Conservation (phyloP, 2,797 vertebrate genomes). For the Microtus agrestis region DNA sequence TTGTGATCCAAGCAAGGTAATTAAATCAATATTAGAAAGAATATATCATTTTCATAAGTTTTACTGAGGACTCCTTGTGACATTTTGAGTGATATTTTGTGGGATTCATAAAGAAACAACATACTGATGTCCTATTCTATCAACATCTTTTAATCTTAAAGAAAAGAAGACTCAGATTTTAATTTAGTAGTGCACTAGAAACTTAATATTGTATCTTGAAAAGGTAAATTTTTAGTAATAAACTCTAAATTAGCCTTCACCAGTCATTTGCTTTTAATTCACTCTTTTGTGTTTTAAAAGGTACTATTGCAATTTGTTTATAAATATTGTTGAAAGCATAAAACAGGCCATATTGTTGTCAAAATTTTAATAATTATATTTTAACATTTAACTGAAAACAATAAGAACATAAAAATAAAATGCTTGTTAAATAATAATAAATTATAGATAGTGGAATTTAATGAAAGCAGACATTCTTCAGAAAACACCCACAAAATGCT, state of each 20-base stretch:
- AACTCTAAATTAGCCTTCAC: background rate
- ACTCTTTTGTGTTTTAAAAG: background rate
- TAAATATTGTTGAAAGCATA: background rate
- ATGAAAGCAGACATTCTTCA: background rate
- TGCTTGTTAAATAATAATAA: background rate
- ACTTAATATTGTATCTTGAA: background rate
- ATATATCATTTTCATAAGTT: background rate
- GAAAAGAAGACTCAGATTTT: background rate
- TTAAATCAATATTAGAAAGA: background rate
- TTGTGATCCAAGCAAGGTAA: background rate
- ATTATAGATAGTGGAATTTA: background rate
- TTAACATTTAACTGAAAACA: background rate
- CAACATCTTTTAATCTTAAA: background rate
- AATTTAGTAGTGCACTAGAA: background rate
- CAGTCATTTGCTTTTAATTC: background rate
- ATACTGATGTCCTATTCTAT: background rate
- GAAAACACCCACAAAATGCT: background rate
- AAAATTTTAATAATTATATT: background rate
- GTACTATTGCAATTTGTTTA: background rate
- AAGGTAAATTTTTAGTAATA: background rate
- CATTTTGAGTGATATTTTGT: background rate
- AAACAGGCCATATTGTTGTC: background rate
- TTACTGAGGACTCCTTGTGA: background rate
- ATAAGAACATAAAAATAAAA: background rate
- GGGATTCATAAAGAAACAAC: fast-evolving